Base-by-base conservation (phyloP, 2,113 vertebrate genomes). In the Tragelaphus scriptus region DNA sequence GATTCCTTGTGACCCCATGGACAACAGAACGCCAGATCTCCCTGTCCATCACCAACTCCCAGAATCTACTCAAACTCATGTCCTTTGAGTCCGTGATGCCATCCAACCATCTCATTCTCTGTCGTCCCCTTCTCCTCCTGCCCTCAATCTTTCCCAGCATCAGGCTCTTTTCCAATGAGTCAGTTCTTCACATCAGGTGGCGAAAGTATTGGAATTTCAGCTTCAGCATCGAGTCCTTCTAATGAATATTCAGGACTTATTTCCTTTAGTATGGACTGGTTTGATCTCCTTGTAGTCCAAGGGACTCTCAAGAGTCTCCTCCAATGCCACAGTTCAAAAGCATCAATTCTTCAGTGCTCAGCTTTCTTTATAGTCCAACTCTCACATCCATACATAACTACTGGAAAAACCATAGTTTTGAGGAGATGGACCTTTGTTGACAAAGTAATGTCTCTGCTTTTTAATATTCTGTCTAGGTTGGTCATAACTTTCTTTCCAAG, bases 121-220 rank as follows among this genome's bases (percentile, higher is more conserved):
- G 65, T 36, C 0, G 0, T 36, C n/a, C 65, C 65, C n/a, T 23
- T 71, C n/a, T 71, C 65, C n/a, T 71, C n/a, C 9, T 0, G 0
- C n/a, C n/a, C n/a, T 10, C 19, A 36, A 71, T 71, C 17, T 12
- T 11, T 11, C 65, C 17, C 17, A 71, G 17, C n/a, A 36, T 36
- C 65, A 71, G 65, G n/a, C 17, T 71, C 32, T 71, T 71, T 71
- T 71, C n/a, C 2, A 71, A 71, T 71, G 65, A 71, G 19, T 71
- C 65, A 71, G 2, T 5, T 71, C 9, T 71, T 36, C 4, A 0
- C 9, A 71, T 71, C 9, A 36, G n/a, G n/a, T 36, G 4, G n/a
- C 0, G 4, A 71, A 71, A 71, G 19, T 36, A 71, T 12, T 12
- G 19, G n/a, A 71, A 11, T 71, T 71, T 71, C n/a, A 71, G 65